phyloP scores from a whole-genome alignment of 2,797 vertebrate species.

The Huso huso region DNA sequence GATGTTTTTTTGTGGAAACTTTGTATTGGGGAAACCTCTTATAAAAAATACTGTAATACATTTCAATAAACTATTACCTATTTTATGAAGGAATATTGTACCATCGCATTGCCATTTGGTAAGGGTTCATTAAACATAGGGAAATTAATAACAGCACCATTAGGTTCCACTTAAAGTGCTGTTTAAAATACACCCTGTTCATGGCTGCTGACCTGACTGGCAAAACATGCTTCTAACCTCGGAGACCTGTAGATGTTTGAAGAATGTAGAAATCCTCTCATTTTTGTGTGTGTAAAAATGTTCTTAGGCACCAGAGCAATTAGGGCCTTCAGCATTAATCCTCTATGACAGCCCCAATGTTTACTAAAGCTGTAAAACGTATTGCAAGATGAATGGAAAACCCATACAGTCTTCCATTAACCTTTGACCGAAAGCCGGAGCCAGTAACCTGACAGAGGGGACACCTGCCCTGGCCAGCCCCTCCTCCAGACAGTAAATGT shows the following conservation, averaged over 20 bases:
- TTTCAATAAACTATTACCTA: no score
- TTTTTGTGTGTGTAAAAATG: constrained; percentile 2
- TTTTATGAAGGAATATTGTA: no score
- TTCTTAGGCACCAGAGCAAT: constrained; percentile 51
- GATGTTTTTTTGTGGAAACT: no score
- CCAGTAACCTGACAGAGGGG: background rate
- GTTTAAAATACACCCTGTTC: no score
- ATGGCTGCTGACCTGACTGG: no score
- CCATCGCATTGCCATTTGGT: no score
- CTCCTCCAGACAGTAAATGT: background rate
- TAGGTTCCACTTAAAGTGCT: no score
- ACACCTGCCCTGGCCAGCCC: constrained; percentile 1
- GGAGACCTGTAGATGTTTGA: background rate
- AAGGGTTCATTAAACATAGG: no score
- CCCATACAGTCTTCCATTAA: constrained; percentile 27
- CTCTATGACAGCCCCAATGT: constrained; percentile 70
- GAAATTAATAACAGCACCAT: no score
- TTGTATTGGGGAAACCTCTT: no score
- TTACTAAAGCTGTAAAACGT: constrained; percentile 69
- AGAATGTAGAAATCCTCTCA: background rate
- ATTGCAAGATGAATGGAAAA: constrained; percentile 51
- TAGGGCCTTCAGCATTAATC: constrained; percentile 65
- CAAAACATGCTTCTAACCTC: background rate
- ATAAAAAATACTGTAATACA: no score
- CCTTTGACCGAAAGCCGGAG: constrained; percentile 41